phyloP scores from a whole-genome alignment of 2,888 invertebrate genomes.

The Idaea biselata region DNA sequence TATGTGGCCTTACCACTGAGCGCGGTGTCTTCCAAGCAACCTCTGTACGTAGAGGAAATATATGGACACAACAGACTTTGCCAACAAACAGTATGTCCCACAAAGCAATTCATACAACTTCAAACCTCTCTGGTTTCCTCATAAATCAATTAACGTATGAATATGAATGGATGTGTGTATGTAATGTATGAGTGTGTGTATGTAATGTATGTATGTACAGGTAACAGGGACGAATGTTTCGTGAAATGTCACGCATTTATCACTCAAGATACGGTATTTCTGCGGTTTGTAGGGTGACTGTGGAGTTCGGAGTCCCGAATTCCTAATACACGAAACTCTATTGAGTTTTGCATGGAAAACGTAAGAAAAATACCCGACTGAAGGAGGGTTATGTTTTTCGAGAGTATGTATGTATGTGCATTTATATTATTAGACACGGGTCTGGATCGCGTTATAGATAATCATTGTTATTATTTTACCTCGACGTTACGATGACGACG shows the following conservation, averaged over 20 bases:
- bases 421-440: too few species aligned
- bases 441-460: too few species aligned
- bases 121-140: not conserved
- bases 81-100: not conserved
- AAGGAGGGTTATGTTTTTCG: too few species aligned
- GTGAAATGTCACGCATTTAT: constrained; percentile 47
- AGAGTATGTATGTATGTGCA: too few species aligned
- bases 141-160: not conserved
- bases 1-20: too few species aligned
- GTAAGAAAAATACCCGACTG: too few species aligned
- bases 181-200: not conserved
- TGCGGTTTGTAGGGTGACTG: constrained; percentile 16
- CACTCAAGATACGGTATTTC: constrained; percentile 30
- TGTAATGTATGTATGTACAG: not conserved
- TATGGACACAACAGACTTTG: not conserved
- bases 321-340: too few species aligned
- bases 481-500: too few species aligned
- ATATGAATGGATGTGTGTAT: not conserved
- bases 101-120: not conserved
- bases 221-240: constrained; percentile 38
- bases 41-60: too few species aligned
- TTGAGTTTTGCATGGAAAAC: too few species aligned
- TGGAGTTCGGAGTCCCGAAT: constrained; percentile 1
- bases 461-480: too few species aligned
- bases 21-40: too few species aligned